These are phyloP conservation scores for Caenorhabditis elegans DNA, from an alignment of 1,140 invertebrate genomes.

Conservation along the genomic window WBcel235 BX284604.4:11656501-11657000, in stretches of 20 bases:
- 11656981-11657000: not conserved
- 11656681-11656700: not conserved
- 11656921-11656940: not conserved
- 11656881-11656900: not conserved
- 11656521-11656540: too few relatives aligned
- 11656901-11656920: not conserved
- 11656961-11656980: not conserved
- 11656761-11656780: not conserved
- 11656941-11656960: not conserved
- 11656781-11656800: not conserved
- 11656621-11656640: too few relatives aligned
- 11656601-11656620: too few relatives aligned
- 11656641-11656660: too few relatives aligned
- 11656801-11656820: not conserved
- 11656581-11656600: too few relatives aligned
- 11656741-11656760: not conserved
- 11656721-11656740: too few relatives aligned
- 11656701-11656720: too few relatives aligned
- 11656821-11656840: conserved; percentile 35
- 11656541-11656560: too few relatives aligned
- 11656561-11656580: too few relatives aligned
- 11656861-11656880: not conserved
- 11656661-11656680: too few relatives aligned
- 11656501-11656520: too few relatives aligned
- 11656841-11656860: conserved; percentile 38